Percentiles rank a stretch among this genome's conserved stretches.
Evolutionary conservation across 2,888 invertebrate species (phyloP).

Genomic region (Neocrepidodera transversa): DNA sequence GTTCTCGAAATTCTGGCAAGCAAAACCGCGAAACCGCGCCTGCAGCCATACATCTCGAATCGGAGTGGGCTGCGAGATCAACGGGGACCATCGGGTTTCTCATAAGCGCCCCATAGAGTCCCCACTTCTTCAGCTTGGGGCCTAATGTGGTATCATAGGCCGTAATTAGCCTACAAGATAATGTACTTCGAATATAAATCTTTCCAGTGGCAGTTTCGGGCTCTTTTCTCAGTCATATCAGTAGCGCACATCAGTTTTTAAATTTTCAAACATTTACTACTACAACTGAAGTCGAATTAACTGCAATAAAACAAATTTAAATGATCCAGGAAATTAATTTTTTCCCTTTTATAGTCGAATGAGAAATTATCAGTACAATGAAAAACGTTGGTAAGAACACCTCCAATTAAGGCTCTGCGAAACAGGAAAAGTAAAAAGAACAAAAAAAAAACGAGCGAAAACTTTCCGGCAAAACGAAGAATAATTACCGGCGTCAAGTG

Average conservation of each 20-base stretch:
- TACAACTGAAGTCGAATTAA: too few relatives aligned
- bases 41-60: conserved; percentile 55
- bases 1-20: neutral
- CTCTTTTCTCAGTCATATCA: neutral
- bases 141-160: conserved; percentile 65
- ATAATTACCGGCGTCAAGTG: conserved; percentile 59
- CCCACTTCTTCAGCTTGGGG: conserved; percentile 50
- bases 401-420: conserved; percentile 55
- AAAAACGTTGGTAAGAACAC: conserved; percentile 57
- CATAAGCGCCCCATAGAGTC: neutral
- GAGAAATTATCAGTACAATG: conserved; percentile 60
- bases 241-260: too few relatives aligned
- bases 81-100: conserved; percentile 53
- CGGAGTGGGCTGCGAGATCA: conserved; percentile 37
- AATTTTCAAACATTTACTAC: too few relatives aligned
- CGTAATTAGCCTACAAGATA: conserved; percentile 66
- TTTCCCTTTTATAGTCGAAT: too few relatives aligned
- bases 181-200: conserved; percentile 65
- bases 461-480: conserved; percentile 52
- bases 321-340: too few relatives aligned
- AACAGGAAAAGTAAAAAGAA: conserved; percentile 46
- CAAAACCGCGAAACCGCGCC: conserved; percentile 53
- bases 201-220: conserved; percentile 47
- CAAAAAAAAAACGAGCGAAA: conserved; percentile 45
- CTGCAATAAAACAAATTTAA: too few relatives aligned